Conservation (phyloP, 2,888 invertebrate genomes). For the Thereva nobilitata region DNA sequence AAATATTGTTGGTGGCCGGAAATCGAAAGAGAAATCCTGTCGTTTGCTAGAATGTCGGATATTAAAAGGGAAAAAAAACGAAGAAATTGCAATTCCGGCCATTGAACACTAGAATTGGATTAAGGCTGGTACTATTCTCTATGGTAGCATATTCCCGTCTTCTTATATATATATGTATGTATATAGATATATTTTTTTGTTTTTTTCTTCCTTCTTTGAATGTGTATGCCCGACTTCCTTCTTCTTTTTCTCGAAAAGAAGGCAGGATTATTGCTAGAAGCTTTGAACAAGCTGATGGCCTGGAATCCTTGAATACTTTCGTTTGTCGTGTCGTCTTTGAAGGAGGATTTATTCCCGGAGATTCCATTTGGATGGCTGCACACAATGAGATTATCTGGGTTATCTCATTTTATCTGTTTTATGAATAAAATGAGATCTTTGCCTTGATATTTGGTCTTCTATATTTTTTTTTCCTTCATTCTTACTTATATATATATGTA, state of each 20-base stretch:
- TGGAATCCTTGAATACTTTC: background rate
- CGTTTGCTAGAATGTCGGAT: constrained; percentile 16
- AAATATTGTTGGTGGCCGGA: constrained; percentile 1
- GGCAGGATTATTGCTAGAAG: constrained; percentile 16
- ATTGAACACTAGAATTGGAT: constrained; percentile 17
- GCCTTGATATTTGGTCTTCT: too few relatives aligned
- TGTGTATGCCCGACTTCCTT: too few relatives aligned
- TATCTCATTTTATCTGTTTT: too few relatives aligned
- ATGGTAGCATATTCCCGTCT: background rate
- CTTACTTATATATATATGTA: too few relatives aligned
- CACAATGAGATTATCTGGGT: constrained; percentile 20
- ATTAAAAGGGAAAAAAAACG: background rate
- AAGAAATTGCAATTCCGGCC: constrained; percentile 20
- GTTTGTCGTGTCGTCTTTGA: constrained; percentile 16
- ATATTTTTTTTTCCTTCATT: too few relatives aligned
- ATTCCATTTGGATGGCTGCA: constrained; percentile 23
- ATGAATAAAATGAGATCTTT: too few relatives aligned
- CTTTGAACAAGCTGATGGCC: background rate
- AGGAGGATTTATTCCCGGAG: constrained; percentile 16
- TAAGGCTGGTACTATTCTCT: background rate
- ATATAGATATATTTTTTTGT: too few relatives aligned
- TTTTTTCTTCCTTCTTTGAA: too few relatives aligned
- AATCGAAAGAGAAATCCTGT: constrained; percentile 18
- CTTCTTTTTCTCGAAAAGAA: constrained; percentile 7
- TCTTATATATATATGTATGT: too few relatives aligned